These are phyloP conservation scores for Bellardia pandia DNA, from an alignment of 2,888 invertebrate genomes.

Conservation along the genomic window DNA sequence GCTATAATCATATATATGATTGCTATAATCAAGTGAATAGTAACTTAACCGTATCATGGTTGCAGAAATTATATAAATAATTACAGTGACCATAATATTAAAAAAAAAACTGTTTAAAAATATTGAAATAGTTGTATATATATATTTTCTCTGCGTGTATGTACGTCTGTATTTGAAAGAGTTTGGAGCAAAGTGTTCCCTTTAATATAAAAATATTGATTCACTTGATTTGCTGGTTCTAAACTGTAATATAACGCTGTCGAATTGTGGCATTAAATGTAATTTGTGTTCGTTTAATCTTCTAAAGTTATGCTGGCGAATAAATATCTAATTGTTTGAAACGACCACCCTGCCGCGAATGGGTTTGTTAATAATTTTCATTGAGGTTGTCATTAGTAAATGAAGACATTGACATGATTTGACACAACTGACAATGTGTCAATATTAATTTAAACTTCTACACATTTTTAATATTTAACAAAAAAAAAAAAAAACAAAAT, in stretches of 20 bases:
- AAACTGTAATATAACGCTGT: slow-evolving; percentile 10
- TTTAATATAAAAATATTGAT: slow-evolving; percentile 14
- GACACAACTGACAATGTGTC: slow-evolving; percentile 71
- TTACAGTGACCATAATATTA: too few relatives aligned
- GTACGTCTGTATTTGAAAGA: too few relatives aligned
- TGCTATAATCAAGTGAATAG: too few relatives aligned
- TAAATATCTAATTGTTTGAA: slow-evolving; percentile 1
- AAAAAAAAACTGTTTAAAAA: too few relatives aligned
- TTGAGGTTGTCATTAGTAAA: slow-evolving; percentile 14
- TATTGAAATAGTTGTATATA: too few relatives aligned
- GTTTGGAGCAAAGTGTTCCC: background rate
- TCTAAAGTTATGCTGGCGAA: background rate
- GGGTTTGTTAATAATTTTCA: slow-evolving; percentile 11
- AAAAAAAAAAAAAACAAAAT: slow-evolving; percentile 2
- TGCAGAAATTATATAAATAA: too few relatives aligned
- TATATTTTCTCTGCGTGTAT: too few relatives aligned
- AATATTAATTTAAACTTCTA: slow-evolving; percentile 72
- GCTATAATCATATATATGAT: too few relatives aligned
- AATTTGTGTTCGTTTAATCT: background rate
- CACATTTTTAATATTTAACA: slow-evolving; percentile 58
- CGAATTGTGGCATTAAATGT: background rate
- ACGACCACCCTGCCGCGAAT: slow-evolving; percentile 21
- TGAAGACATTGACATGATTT: slow-evolving; percentile 73
- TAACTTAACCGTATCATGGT: too few relatives aligned
- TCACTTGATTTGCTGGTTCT: slow-evolving; percentile 19